Evolutionary conservation across 2,888 invertebrate species (phyloP).

Genomic region (Cylloceria caligata): DNA sequence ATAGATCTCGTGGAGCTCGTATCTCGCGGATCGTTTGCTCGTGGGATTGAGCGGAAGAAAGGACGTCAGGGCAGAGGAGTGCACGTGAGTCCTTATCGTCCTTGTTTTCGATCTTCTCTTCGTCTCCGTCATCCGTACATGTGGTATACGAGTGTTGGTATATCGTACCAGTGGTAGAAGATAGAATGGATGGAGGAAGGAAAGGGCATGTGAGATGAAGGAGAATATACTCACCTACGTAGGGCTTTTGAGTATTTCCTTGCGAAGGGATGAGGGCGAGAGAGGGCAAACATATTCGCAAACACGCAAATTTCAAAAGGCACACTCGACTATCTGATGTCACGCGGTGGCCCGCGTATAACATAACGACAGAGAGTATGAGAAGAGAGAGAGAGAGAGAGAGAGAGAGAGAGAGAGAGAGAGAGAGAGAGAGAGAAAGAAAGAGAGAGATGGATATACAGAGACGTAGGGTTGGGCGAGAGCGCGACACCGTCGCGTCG

Average conservation of each 20-base stretch:
- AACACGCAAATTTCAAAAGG: constrained; percentile 84
- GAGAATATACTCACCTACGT: constrained; percentile 40
- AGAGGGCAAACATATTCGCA: constrained; percentile 81
- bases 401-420: background rate
- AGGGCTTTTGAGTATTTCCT: constrained; percentile 27
- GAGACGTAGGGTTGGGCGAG: constrained; percentile 47
- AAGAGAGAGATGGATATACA: constrained; percentile 1
- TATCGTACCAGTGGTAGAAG: background rate
- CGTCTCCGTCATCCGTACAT: background rate
- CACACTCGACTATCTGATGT: constrained; percentile 84
- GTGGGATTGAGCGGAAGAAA: constrained; percentile 41
- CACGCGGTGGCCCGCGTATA: constrained; percentile 72
- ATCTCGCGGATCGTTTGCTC: constrained; percentile 80
- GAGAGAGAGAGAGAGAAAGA: background rate
- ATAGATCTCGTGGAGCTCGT: constrained; percentile 70
- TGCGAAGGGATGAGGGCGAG: constrained; percentile 49
- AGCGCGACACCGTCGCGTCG: constrained; percentile 41
- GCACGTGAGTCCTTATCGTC: constrained; percentile 54
- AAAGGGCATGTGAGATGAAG: constrained; percentile 70
- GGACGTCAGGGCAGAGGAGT: constrained; percentile 62
- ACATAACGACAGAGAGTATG: constrained; percentile 63
- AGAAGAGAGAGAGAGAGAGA: constrained; percentile 2
- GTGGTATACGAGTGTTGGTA: too few relatives aligned
- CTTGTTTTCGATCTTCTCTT: constrained; percentile 34
- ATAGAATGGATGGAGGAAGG: constrained; percentile 54